A percentile compares a stretch with the other conserved stretches of the same genome.
Evolutionary conservation across 1,140 invertebrate species (phyloP).

Genomic region (Cotesia vestalis): DNA sequence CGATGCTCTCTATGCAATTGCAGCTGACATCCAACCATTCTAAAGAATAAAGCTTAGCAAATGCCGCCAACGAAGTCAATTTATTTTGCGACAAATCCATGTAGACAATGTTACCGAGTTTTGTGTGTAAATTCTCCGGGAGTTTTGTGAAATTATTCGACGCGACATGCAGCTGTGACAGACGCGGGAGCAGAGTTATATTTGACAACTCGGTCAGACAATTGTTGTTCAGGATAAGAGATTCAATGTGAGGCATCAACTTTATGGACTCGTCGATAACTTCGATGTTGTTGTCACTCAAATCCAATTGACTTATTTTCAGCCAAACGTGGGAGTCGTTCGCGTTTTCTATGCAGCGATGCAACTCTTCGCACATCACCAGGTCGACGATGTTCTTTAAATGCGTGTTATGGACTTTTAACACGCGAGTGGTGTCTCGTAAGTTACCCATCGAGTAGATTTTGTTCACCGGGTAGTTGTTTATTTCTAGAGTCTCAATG

Average conservation of each 20-base stretch:
- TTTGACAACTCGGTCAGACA: constrained; percentile 78
- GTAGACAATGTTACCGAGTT: constrained; percentile 86
- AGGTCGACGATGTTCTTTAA: constrained; percentile 74
- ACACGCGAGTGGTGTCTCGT: constrained; percentile 72
- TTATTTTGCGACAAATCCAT: constrained; percentile 90
- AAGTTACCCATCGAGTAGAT: constrained; percentile 75
- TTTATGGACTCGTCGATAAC: constrained; percentile 83
- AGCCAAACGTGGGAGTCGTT: constrained; percentile 64
- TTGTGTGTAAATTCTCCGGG: constrained; percentile 81
- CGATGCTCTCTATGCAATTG: constrained; percentile 82
- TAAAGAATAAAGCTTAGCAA: constrained; percentile 86
- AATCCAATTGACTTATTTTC: constrained; percentile 71
- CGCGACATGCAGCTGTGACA: constrained; percentile 77
- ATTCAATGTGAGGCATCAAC: constrained; percentile 79
- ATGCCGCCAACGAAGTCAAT: constrained; percentile 77
- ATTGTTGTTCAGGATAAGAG: constrained; percentile 80
- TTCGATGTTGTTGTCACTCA: constrained; percentile 82
- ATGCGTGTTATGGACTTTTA: constrained; percentile 72
- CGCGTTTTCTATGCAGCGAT: constrained; percentile 64
- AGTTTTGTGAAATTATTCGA: constrained; percentile 78
- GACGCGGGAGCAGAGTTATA: constrained; percentile 78
- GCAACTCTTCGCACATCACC: constrained; percentile 80
- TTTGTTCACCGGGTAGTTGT: constrained; percentile 71
- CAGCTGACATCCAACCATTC: constrained; percentile 86
- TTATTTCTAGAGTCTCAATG: constrained; percentile 71